Evolutionary conservation across 1,140 invertebrate species (phyloP), one percentile per base, ranked within the genome.

Genomic region (Bombyx mandarina): DNA sequence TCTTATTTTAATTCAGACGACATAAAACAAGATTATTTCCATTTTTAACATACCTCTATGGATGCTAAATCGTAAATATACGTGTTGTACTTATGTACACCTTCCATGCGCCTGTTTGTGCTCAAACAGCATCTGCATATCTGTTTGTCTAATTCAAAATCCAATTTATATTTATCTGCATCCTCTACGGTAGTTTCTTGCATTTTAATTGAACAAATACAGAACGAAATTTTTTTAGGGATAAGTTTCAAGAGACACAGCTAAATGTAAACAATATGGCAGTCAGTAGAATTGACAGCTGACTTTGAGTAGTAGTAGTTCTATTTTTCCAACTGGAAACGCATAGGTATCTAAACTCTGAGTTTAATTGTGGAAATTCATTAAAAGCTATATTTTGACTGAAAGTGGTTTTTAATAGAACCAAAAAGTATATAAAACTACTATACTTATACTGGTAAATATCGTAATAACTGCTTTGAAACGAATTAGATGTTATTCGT

Each of bases 91-190:
- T 8, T 10, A 7, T 7, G 49, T 8, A 52, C 69, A 58, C 58
- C 67, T 46, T 42, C 8, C 65, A 79, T 69, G 18, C 62, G 59
- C 47, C 65, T 66, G 8, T 77, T 64, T n/a, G 73, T 75, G 6
- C 71, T 66, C 42, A 83, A 69, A 69, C 80, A 83, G 48, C 77
- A 78, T n/a, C 80, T 65, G 48, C 80, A 83, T 44, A 83, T 73
- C 0, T 61, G 52, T 54, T 56, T 67, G 3, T 51, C 45, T 6
- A 44, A 26, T 43, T 67, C 67, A n/a, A 67, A 51, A 47, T 69
- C 65, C 43, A 52, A 9, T 63, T 75, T 75, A 50, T 61, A 46
- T n/a, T 66, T 62, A 7, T 66, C 56, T 45, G 45, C 56, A 8
- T 43, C 10, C 1, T 43, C 47, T 58, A 62, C 42, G 43, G 12